phyloP scores from a whole-genome alignment of 2,888 invertebrate genomes.

The Philaethria dido region DNA sequence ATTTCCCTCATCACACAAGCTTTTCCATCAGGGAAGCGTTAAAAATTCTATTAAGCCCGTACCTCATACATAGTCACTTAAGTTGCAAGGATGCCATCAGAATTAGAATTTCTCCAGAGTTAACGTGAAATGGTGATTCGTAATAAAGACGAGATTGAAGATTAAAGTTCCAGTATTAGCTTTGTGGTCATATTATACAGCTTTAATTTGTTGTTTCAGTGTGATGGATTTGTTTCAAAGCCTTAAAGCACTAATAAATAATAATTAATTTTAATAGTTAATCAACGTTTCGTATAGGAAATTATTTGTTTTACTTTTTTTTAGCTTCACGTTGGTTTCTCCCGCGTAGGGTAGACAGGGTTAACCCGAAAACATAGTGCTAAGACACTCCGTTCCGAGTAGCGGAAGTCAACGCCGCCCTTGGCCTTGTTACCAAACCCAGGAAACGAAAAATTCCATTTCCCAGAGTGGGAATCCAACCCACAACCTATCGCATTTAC shows the following conservation, averaged over 20 bases:
- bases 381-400: too few relatives aligned
- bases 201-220: neutral
- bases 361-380: too few relatives aligned
- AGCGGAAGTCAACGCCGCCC: too few relatives aligned
- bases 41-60: constrained; percentile 48
- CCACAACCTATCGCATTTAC: too few relatives aligned
- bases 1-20: constrained; percentile 45
- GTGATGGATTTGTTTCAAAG: neutral
- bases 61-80: constrained; percentile 43
- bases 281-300: too few relatives aligned
- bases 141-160: constrained; percentile 26
- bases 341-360: too few relatives aligned
- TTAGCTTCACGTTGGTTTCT: too few relatives aligned
- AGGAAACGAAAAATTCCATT: too few relatives aligned
- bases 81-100: constrained; percentile 23
- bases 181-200: neutral
- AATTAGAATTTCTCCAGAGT: constrained; percentile 34
- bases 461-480: too few relatives aligned
- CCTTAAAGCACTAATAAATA: neutral
- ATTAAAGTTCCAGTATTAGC: constrained; percentile 10
- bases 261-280: neutral
- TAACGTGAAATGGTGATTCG: constrained; percentile 24
- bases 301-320: too few relatives aligned
- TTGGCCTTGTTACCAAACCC: too few relatives aligned
- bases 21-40: constrained; percentile 41